Conservation (phyloP, 2,888 invertebrate species). For the Gastrophysa polygoni region DNA sequence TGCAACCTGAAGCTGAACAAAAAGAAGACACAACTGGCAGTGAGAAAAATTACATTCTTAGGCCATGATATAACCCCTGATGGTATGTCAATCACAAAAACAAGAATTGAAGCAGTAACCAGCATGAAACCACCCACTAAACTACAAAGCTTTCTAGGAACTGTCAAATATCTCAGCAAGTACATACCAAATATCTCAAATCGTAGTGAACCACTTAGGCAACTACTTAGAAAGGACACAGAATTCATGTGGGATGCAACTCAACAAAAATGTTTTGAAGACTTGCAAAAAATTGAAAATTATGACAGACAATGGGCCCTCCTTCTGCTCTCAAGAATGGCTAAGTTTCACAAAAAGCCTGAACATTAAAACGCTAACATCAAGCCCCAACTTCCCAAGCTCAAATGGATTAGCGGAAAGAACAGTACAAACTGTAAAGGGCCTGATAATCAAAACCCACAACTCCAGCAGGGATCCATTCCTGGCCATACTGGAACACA, state of each 20-base stretch:
- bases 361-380: not conserved
- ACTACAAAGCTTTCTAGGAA: slow-evolving; percentile 7
- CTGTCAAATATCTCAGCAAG: slow-evolving; percentile 27
- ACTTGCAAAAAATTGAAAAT: not conserved
- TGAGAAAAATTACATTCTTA: slow-evolving; percentile 29
- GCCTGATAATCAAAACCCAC: not conserved
- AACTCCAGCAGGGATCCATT: not conserved
- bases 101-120: slow-evolving; percentile 34
- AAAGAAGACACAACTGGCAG: slow-evolving; percentile 29
- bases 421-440: slow-evolving; percentile 1
- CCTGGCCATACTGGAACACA: not conserved
- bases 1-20: too few relatives aligned
- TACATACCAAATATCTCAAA: slow-evolving; percentile 27
- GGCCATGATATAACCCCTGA: slow-evolving; percentile 28
- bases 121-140: slow-evolving; percentile 9
- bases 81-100: slow-evolving; percentile 27
- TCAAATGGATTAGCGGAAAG: not conserved
- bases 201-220: slow-evolving; percentile 21
- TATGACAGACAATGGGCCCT: not conserved
- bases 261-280: not conserved
- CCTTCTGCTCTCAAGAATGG: not conserved
- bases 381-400: not conserved
- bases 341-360: not conserved
- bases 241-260: slow-evolving; percentile 23
- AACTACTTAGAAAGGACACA: slow-evolving; percentile 30